Evolutionary conservation across 2,113 vertebrate species (phyloP).

Genomic region (Recurvirostra avosetta): DNA sequence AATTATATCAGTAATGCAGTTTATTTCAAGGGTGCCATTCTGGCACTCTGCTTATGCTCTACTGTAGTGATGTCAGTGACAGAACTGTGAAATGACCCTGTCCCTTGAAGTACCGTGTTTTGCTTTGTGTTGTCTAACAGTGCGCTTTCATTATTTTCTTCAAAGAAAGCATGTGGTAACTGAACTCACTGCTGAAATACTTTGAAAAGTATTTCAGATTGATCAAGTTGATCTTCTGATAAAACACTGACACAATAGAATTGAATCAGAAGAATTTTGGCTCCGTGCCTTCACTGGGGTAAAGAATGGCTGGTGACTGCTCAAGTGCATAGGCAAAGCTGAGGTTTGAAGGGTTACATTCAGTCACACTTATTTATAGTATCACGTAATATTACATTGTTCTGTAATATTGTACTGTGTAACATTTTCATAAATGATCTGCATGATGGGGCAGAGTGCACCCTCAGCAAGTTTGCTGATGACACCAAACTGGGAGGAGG

Average conservation of each 20-base stretch:
- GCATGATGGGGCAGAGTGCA: background rate
- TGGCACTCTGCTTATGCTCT: background rate
- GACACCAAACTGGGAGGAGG: background rate
- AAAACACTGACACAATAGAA: background rate
- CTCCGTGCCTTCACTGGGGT: background rate
- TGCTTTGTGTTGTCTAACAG: background rate
- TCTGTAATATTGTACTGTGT: background rate
- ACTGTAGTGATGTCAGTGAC: background rate
- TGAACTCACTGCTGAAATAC: background rate
- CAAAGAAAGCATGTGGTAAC: background rate
- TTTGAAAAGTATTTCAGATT: background rate
- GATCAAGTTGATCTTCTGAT: background rate
- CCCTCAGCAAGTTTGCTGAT: background rate
- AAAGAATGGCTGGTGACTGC: background rate
- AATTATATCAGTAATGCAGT: background rate
- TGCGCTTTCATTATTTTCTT: background rate
- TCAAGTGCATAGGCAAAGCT: background rate
- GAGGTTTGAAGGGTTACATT: background rate
- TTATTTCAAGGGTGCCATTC: background rate
- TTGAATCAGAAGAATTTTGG: background rate
- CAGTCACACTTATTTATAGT: background rate
- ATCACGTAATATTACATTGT: background rate
- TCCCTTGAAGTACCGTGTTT: background rate
- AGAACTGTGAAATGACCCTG: background rate
- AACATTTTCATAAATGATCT: background rate